Percentiles rank a stretch among this genome's conserved stretches.
These are phyloP conservation scores for Hippopotamyrus pictus DNA, from an alignment of 2,797 vertebrate species.

Conservation along the genomic window DNA sequence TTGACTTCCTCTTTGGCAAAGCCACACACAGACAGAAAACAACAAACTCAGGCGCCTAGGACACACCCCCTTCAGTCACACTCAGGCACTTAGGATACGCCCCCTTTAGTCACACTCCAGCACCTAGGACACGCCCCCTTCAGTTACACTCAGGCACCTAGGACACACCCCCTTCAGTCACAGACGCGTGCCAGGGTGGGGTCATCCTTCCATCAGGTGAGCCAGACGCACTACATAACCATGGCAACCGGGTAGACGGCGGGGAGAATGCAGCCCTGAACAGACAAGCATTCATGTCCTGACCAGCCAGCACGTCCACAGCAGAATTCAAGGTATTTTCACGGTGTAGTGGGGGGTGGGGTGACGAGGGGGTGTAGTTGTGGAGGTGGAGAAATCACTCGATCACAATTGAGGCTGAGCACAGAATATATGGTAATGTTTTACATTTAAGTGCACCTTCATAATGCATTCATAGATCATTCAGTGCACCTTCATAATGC, in stretches of 20 bases:
- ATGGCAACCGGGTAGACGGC: constrained; percentile 41
- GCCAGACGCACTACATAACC: constrained; percentile 36
- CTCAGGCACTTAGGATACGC: not conserved
- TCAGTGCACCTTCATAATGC: no score
- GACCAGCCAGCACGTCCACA: constrained; percentile 43
- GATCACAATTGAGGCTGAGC: no score
- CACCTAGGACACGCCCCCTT: no score
- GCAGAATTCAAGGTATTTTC: constrained; percentile 40
- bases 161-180: not conserved
- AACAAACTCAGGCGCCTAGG: not conserved
- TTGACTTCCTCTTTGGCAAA: not conserved
- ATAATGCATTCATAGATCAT: no score
- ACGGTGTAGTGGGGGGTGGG: not conserved
- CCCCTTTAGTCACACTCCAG: not conserved
- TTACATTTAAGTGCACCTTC: not conserved
- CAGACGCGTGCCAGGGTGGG: not conserved
- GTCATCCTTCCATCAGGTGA: not conserved
- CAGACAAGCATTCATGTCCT: constrained; percentile 40
- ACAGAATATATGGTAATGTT: not conserved
- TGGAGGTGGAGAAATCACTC: not conserved
- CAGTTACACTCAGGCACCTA: not conserved
- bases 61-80: not conserved
- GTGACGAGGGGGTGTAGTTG: not conserved
- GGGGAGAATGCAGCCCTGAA: constrained; percentile 39
- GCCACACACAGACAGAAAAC: not conserved